These are phyloP conservation scores for Chrysogorgia sp. DNA, from an alignment of 92 coral and sea anemone species.

Conservation along the genomic window DNA sequence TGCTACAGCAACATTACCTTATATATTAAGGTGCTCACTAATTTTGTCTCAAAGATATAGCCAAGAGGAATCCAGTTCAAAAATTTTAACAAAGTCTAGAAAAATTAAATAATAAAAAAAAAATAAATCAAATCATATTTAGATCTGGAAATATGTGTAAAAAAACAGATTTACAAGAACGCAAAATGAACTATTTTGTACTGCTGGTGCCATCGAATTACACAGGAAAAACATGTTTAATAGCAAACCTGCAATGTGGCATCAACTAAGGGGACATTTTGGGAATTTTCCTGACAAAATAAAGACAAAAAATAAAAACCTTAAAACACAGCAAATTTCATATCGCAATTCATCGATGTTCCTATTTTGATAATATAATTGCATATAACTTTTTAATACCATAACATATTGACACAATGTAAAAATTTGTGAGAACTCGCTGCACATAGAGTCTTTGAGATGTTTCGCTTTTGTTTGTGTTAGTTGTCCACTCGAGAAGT, in stretches of 20 bases:
- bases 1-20: constrained; percentile 69
- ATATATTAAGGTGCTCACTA: constrained; percentile 89
- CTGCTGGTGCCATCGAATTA: no score
- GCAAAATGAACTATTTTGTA: no score
- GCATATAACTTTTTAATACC: constrained; percentile 58
- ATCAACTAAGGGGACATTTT: constrained; percentile 90
- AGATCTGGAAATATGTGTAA: no score
- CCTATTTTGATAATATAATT: no score
- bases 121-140: background rate
- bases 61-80: constrained; percentile 99
- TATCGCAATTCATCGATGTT: no score
- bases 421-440: constrained; percentile 95
- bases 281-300: constrained; percentile 85
- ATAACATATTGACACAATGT: constrained; percentile 94
- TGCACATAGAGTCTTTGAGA: constrained; percentile 98
- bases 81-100: constrained; percentile 83
- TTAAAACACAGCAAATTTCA: no score
- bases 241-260: constrained; percentile 83
- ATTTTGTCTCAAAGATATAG: constrained; percentile 95
- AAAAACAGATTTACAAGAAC: no score
- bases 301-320: background rate
- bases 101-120: background rate
- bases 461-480: constrained; percentile 98
- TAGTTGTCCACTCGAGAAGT: constrained; percentile 99
- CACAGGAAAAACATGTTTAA: no score